Percentiles rank a stretch among this genome's conserved stretches.
Conservation (phyloP, 2,113 vertebrate genomes). For the Zapus hudsonius region DNA sequence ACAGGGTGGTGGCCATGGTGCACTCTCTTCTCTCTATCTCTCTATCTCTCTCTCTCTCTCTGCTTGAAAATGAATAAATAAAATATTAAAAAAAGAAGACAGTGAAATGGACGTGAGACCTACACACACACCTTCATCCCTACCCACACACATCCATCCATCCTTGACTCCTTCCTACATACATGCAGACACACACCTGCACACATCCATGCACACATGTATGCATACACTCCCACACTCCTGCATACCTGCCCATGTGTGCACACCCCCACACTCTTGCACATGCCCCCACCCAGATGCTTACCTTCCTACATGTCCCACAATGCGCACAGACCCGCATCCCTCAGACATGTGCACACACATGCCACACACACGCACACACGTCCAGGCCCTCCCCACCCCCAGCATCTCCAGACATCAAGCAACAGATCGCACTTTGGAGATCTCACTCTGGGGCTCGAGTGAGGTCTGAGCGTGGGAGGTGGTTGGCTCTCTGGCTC, state of each 20-base stretch:
- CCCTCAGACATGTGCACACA: rapidly evolving
- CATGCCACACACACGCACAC: too few relatives aligned
- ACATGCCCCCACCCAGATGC: too few relatives aligned
- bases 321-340: rapidly evolving
- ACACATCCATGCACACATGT: not conserved
- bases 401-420: not conserved
- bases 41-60: too few relatives aligned
- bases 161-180: rapidly evolving
- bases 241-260: not conserved
- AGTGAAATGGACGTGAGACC: not conserved
- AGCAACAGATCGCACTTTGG: not conserved
- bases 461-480: not conserved
- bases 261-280: too few relatives aligned
- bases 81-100: too few relatives aligned
- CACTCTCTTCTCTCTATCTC: too few relatives aligned
- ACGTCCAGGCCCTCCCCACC: not conserved
- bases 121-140: rapidly evolving
- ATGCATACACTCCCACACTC: not conserved
- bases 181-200: not conserved
- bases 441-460: rapidly evolving
- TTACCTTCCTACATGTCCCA: rapidly evolving
- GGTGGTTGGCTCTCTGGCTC: rapidly evolving
- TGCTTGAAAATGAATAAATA: too few relatives aligned
- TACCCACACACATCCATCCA: too few relatives aligned
- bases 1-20: too few relatives aligned